These are phyloP conservation scores for Harpalus rubripes DNA, from an alignment of 2,888 invertebrate species.

Conservation along the genomic window DNA sequence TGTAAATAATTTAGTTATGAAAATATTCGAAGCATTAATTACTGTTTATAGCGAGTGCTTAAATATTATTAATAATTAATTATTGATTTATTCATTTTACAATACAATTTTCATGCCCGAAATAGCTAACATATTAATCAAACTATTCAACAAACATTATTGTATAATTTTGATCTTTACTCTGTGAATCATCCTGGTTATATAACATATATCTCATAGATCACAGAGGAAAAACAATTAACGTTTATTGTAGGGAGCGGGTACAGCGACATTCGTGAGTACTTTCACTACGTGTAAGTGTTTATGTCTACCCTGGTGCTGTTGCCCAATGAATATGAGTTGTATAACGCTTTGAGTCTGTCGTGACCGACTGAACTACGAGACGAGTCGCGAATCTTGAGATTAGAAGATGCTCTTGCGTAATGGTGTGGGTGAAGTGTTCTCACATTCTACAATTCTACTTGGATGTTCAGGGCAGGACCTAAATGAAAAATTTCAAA, in stretches of 20 bases:
- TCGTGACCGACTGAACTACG: constrained; percentile 54
- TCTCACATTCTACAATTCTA: constrained; percentile 39
- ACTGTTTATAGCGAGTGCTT: constrained; percentile 7
- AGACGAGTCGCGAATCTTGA: constrained; percentile 22
- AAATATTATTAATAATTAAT: constrained; percentile 27
- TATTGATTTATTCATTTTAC: background rate
- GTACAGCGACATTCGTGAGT: constrained; percentile 18
- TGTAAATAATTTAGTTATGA: constrained; percentile 23
- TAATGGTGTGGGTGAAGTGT: background rate
- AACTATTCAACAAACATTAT: constrained; percentile 19
- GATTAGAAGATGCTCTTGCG: background rate
- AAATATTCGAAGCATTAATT: constrained; percentile 11
- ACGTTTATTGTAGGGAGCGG: background rate
- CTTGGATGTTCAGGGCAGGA: no score
- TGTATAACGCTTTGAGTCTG: constrained; percentile 62
- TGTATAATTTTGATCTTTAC: background rate
- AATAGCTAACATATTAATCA: constrained; percentile 20
- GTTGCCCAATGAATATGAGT: constrained; percentile 59
- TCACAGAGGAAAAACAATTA: constrained; percentile 27
- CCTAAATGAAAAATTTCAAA: no score
- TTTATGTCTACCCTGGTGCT: constrained; percentile 18
- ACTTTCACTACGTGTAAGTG: constrained; percentile 60
- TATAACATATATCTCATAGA: constrained; percentile 20
- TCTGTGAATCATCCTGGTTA: constrained; percentile 10
- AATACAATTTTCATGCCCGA: background rate